Evolutionary conservation across 2,113 vertebrate species (phyloP).

Genomic region (Sinocyclocheilus grahami): DNA sequence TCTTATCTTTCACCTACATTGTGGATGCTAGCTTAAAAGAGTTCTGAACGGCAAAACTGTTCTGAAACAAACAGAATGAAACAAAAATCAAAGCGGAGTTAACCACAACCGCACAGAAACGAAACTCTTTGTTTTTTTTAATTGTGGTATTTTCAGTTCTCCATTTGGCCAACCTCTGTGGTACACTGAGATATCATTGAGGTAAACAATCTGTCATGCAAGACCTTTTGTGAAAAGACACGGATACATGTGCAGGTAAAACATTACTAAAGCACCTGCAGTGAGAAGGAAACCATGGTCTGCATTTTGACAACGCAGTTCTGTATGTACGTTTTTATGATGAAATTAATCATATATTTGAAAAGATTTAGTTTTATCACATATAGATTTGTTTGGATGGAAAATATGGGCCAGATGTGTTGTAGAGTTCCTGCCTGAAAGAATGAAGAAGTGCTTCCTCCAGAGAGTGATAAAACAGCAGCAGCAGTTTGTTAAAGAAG

Average conservation of each 20-base stretch:
- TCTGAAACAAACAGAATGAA: not conserved
- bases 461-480: not conserved
- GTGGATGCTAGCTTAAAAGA: not conserved
- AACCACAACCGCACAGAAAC: not conserved
- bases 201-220: constrained; percentile 26
- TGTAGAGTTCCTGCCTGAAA: not conserved
- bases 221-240: not conserved
- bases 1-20: not conserved
- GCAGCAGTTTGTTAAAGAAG: not conserved
- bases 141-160: constrained; percentile 41
- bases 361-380: not conserved
- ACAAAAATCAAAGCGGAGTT: not conserved
- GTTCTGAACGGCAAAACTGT: not conserved
- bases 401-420: not conserved
- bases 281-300: not conserved
- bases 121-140: not conserved
- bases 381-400: not conserved
- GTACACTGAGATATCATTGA: constrained; percentile 38
- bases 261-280: not conserved
- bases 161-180: constrained; percentile 27
- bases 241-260: not conserved
- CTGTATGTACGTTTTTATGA: not conserved
- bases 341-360: not conserved
- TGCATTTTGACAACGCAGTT: not conserved
- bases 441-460: not conserved